Conservation (phyloP, 2,888 invertebrate species). For the Aromia moschata region DNA sequence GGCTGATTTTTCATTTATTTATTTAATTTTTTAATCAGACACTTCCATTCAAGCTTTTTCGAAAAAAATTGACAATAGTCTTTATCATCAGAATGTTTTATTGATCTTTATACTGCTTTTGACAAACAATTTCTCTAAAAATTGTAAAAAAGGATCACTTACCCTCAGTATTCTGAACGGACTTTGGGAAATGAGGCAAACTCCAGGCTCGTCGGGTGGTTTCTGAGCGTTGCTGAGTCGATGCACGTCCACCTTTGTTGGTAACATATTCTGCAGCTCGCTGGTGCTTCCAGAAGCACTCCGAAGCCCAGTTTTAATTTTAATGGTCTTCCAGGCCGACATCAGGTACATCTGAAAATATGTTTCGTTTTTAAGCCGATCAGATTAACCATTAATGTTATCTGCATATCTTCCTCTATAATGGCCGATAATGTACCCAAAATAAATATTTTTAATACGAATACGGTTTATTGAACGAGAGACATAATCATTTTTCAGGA, state of each 20-base stretch:
- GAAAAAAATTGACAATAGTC: no score
- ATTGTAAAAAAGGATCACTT: no score
- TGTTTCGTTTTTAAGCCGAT: slow-evolving; percentile 4
- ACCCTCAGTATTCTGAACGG: slow-evolving; percentile 78
- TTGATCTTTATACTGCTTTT: no score
- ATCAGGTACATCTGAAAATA: slow-evolving; percentile 64
- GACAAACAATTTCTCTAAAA: no score
- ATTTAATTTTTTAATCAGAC: no score
- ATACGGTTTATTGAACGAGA: no score
- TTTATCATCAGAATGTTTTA: no score
- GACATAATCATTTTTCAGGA: no score
- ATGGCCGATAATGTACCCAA: not conserved
- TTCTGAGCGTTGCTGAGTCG: slow-evolving; percentile 53
- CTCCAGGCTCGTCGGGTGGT: slow-evolving; percentile 59
- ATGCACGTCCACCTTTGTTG: slow-evolving; percentile 52
- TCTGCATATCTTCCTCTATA: not conserved
- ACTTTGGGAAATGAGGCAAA: slow-evolving; percentile 80
- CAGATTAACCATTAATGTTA: slow-evolving; percentile 19
- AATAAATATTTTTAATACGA: no score
- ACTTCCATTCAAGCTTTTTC: no score
- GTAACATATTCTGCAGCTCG: slow-evolving; percentile 70
- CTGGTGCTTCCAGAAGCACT: slow-evolving; percentile 59
- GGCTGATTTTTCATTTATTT: no score
- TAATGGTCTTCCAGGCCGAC: slow-evolving; percentile 36
- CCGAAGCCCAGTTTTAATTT: slow-evolving; percentile 47